Evolutionary conservation across 2,113 vertebrate genomes (phyloP).

Genomic region (Otis tarda): DNA sequence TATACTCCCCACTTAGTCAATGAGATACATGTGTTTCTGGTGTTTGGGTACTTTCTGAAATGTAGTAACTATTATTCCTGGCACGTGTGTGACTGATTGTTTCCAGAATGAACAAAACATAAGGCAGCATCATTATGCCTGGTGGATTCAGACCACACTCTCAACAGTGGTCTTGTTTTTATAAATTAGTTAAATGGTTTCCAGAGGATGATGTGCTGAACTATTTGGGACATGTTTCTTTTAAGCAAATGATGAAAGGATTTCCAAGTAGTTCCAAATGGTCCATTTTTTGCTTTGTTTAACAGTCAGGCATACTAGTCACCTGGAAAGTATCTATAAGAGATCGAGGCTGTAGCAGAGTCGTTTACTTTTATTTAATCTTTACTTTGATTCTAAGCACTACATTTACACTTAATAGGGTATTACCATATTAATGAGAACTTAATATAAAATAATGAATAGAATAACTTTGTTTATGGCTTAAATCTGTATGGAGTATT

Average conservation of each 20-base stretch:
- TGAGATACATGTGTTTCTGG: conserved; percentile 13
- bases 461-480: neutral
- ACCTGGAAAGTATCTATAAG: conserved; percentile 59
- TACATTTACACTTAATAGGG: neutral
- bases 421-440: neutral
- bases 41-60: conserved; percentile 41
- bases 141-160: conserved; percentile 41
- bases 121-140: conserved; percentile 48
- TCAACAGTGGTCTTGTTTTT: conserved; percentile 58
- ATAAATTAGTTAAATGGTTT: conserved; percentile 71
- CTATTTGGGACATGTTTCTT: conserved; percentile 47
- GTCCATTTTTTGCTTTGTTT: conserved; percentile 43
- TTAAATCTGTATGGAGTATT: neutral
- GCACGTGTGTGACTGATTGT: conserved; percentile 68
- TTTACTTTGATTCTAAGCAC: conserved; percentile 19
- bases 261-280: conserved; percentile 70
- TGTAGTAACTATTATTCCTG: conserved; percentile 49
- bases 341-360: neutral
- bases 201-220: conserved; percentile 63
- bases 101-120: conserved; percentile 67
- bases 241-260: conserved; percentile 65
- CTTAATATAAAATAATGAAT: neutral
- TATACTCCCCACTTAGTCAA: neutral
- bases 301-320: conserved; percentile 9
- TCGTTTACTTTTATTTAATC: neutral